These are phyloP conservation scores for Drosophila ananassae DNA, from an alignment of 1,140 invertebrate genomes.

Conservation along the genomic window DNA sequence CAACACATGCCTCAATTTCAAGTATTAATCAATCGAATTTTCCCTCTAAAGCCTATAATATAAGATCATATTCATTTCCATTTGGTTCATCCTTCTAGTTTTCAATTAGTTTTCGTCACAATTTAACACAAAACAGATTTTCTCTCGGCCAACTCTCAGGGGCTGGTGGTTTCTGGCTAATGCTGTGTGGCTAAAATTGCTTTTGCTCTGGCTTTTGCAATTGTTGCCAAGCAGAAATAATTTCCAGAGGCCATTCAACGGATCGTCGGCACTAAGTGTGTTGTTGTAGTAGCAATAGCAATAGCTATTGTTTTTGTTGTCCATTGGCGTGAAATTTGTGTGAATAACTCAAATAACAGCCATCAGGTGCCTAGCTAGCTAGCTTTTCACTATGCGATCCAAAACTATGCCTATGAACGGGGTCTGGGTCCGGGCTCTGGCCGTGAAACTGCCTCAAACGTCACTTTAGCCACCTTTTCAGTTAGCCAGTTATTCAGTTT, in stretches of 20 bases:
- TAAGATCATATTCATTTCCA: not conserved
- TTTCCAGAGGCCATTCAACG: constrained; percentile 70
- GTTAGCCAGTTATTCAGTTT: constrained; percentile 11
- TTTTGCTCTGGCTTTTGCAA: constrained; percentile 27
- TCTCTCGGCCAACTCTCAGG: constrained; percentile 11
- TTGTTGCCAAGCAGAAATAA: constrained; percentile 69
- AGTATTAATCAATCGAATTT: too few relatives aligned
- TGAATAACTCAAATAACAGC: constrained; percentile 66
- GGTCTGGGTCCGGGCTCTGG: constrained; percentile 46
- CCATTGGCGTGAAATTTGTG: constrained; percentile 79
- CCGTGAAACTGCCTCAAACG: constrained; percentile 57
- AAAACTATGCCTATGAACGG: constrained; percentile 69
- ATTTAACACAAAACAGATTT: constrained; percentile 31
- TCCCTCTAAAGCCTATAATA: too few relatives aligned
- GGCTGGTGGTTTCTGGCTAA: constrained; percentile 23
- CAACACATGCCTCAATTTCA: too few relatives aligned
- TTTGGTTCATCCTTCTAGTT: constrained; percentile 1
- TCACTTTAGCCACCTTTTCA: constrained; percentile 23
- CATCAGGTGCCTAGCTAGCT: constrained; percentile 15
- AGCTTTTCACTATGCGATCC: constrained; percentile 65
- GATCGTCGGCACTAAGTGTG: constrained; percentile 54
- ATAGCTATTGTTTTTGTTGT: constrained; percentile 30
- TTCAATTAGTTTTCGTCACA: constrained; percentile 34
- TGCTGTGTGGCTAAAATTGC: constrained; percentile 42
- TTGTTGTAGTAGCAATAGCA: constrained; percentile 16